A percentile compares a stretch with the other conserved stretches of the same genome.
phyloP scores from a whole-genome alignment of 2,888 invertebrate species.

The Dicroscelio sp. region DNA sequence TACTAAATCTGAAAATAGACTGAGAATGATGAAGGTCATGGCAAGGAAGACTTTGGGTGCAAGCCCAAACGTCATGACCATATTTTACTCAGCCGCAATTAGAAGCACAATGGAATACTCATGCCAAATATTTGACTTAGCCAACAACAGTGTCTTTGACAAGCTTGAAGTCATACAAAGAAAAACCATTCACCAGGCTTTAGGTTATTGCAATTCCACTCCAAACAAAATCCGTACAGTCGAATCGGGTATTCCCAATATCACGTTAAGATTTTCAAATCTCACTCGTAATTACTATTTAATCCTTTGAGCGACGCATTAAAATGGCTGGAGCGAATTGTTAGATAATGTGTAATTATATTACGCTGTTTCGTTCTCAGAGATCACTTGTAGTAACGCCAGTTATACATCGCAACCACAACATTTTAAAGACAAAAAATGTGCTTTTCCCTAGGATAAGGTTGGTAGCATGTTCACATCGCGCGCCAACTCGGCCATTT shows the following conservation, averaged over 20 bases:
- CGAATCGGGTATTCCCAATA: background rate
- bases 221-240: background rate
- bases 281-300: background rate
- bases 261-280: background rate
- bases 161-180: background rate
- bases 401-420: no score
- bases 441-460: no score
- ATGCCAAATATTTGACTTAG: background rate
- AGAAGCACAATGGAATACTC: slow-evolving; percentile 13
- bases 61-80: background rate
- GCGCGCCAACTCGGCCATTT: no score
- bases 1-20: background rate
- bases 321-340: no score
- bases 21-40: slow-evolving; percentile 27
- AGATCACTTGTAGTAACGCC: no score
- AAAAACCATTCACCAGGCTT: background rate
- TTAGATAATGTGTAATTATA: no score
- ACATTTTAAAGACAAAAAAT: no score
- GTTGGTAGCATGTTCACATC: no score
- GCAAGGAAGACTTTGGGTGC: slow-evolving; percentile 6
- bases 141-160: background rate
- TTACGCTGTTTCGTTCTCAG: no score
- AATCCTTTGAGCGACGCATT: no score
- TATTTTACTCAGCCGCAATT: slow-evolving; percentile 2
- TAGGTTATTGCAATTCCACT: background rate